Evolutionary conservation across 2,113 vertebrate species (phyloP).

Genomic region (Phylloscopus trochiloides): DNA sequence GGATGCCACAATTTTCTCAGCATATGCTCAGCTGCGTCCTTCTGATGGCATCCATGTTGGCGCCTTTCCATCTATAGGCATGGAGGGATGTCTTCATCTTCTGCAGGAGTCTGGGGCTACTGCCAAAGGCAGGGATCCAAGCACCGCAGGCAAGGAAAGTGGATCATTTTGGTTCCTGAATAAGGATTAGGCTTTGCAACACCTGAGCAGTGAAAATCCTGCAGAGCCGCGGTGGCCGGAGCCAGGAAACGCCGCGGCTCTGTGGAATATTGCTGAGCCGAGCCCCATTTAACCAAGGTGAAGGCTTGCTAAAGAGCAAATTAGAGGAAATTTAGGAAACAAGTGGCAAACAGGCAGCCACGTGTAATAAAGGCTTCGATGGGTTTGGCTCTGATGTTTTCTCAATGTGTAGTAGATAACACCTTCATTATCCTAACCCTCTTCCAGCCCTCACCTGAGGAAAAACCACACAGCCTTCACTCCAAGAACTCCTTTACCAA

Average conservation of each 20-base stretch:
- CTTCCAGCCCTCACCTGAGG: conserved; percentile 26
- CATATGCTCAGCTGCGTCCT: conserved; percentile 69
- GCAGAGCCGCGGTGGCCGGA: conserved; percentile 25
- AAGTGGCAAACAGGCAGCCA: conserved; percentile 22
- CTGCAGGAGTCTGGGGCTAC: conserved; percentile 72
- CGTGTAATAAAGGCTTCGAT: background rate
- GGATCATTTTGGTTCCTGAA: conserved; percentile 72
- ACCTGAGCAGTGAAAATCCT: conserved; percentile 78
- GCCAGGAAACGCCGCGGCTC: conserved; percentile 53
- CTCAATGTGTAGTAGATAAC: background rate
- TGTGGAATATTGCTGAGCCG: conserved; percentile 26
- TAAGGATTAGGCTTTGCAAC: conserved; percentile 64
- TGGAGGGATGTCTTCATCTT: conserved; percentile 75
- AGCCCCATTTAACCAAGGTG: conserved; percentile 49
- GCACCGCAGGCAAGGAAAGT: conserved; percentile 67
- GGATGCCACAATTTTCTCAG: conserved; percentile 74
- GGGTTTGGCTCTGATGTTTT: background rate
- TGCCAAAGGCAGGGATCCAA: conserved; percentile 77
- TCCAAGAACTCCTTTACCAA: conserved; percentile 12
- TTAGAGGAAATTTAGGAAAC: conserved; percentile 24
- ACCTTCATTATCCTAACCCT: background rate
- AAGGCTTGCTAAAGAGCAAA: conserved; percentile 39
- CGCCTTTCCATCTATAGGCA: conserved; percentile 68
- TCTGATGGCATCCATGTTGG: conserved; percentile 70
- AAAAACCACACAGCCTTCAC: background rate